phyloP scores from a whole-genome alignment of 2,888 invertebrate genomes.

The Thyatira batis region DNA sequence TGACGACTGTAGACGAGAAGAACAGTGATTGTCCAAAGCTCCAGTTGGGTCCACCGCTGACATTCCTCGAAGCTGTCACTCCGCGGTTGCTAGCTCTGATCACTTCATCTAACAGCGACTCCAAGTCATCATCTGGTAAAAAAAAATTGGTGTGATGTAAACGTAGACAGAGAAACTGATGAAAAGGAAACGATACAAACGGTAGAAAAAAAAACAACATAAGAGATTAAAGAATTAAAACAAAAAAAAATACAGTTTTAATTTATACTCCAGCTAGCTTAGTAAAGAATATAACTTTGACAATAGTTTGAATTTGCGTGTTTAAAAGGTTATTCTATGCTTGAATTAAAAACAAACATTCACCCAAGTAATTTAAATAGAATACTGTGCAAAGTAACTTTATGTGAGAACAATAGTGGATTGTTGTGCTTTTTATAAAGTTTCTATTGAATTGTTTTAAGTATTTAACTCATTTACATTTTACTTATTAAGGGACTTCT shows the following conservation, averaged over 20 bases:
- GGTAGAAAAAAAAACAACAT: too few species aligned
- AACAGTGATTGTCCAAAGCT: constrained; percentile 94
- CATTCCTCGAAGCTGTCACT: constrained; percentile 89
- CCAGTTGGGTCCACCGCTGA: constrained; percentile 92
- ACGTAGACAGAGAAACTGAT: too few species aligned
- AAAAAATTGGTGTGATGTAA: too few species aligned
- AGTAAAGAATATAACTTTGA: too few species aligned
- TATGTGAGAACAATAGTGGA: background rate
- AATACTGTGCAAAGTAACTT: background rate
- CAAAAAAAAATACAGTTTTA: too few species aligned
- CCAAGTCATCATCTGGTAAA: constrained; percentile 90
- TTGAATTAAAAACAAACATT: background rate
- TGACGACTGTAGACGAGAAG: constrained; percentile 93
- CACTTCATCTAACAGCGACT: constrained; percentile 86
- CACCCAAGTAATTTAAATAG: background rate
- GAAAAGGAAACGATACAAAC: too few species aligned
- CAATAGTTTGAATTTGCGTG: too few species aligned
- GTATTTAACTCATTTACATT: too few species aligned
- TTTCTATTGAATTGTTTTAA: background rate
- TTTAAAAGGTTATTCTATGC: too few species aligned
- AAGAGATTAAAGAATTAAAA: too few species aligned
- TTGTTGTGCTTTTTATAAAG: background rate
- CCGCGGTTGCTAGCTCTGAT: constrained; percentile 89
- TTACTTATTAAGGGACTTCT: too few species aligned
- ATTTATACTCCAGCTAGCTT: too few species aligned